A percentile compares a stretch with the other conserved stretches of the same genome.
phyloP scores from a whole-genome alignment of 2,113 vertebrate genomes.

The Orycteropus afer region DNA sequence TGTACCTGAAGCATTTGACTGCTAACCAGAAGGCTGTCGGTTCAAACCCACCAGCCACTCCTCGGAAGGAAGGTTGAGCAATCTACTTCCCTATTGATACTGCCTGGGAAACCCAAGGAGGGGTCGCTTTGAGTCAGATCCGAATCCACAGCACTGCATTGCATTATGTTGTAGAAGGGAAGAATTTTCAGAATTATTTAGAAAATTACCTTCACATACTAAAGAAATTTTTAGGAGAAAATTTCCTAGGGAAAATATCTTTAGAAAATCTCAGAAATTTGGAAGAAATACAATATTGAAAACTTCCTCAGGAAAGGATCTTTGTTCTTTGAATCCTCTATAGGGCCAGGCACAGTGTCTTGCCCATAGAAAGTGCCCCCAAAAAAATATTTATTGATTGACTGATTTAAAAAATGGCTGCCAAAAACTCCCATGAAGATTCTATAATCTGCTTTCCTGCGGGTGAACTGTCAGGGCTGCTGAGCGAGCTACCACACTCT shows the following conservation, averaged over 20 bases:
- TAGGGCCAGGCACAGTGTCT: background rate
- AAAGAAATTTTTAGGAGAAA: slow-evolving; percentile 35
- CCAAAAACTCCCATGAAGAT: background rate
- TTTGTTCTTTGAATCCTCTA: slow-evolving; percentile 20
- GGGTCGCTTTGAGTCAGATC: too few relatives aligned
- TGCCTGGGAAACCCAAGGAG: too few relatives aligned
- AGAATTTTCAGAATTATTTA: slow-evolving; percentile 45
- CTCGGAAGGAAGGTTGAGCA: too few relatives aligned
- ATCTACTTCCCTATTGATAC: too few relatives aligned
- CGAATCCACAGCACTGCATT: too few relatives aligned
- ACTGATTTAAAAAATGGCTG: background rate
- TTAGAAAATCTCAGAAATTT: slow-evolving; percentile 30
- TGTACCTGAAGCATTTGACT: too few relatives aligned
- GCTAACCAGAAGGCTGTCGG: too few relatives aligned
- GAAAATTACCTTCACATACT: slow-evolving; percentile 41
- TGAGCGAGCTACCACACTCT: background rate
- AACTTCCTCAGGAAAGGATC: slow-evolving; percentile 37
- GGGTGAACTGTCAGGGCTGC: background rate
- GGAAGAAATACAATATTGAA: background rate
- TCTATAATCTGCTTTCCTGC: background rate
- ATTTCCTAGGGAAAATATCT: slow-evolving; percentile 27
- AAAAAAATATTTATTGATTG: slow-evolving; percentile 22
- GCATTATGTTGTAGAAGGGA: too few relatives aligned
- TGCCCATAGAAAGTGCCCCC: background rate
- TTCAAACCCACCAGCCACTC: too few relatives aligned